Evolutionary conservation across 2,797 vertebrate species (phyloP).

Genomic region (Sebastes itinus): DNA sequence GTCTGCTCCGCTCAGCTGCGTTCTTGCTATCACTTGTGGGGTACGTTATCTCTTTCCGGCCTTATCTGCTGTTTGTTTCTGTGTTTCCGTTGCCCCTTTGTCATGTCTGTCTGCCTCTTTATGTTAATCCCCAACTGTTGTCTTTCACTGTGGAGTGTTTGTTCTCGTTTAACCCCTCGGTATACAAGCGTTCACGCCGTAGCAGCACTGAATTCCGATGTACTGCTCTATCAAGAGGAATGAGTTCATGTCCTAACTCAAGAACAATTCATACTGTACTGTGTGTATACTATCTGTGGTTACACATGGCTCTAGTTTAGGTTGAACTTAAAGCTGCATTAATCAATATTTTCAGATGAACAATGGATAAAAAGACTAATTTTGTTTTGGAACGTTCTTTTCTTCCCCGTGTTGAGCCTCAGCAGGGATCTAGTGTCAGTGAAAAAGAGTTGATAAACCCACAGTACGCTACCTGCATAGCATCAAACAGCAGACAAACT

Average conservation of each 20-base stretch:
- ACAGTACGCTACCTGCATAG: background rate
- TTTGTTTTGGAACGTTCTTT: background rate
- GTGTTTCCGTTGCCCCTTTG: conserved; percentile 19
- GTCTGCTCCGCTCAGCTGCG: conserved; percentile 2
- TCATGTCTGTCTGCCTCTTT: conserved; percentile 37
- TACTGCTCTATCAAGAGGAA: background rate
- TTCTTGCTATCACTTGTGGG: conserved; percentile 16
- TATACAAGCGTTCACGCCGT: background rate
- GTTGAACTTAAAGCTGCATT: background rate
- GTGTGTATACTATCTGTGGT: background rate
- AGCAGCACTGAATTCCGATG: background rate
- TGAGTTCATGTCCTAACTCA: background rate
- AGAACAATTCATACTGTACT: background rate
- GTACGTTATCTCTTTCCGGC: conserved; percentile 27
- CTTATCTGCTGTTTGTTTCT: conserved; percentile 46
- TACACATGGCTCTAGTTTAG: background rate
- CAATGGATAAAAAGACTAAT: background rate
- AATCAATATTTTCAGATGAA: background rate
- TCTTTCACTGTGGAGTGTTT: conserved; percentile 28
- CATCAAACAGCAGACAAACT: background rate
- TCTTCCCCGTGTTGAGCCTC: background rate
- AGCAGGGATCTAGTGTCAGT: background rate
- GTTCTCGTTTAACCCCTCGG: conserved; percentile 12
- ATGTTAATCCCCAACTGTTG: conserved; percentile 42
- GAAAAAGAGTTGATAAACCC: background rate